Conservation (phyloP, 2,797 vertebrate genomes). For the Spinibarbus caldwelli region DNA sequence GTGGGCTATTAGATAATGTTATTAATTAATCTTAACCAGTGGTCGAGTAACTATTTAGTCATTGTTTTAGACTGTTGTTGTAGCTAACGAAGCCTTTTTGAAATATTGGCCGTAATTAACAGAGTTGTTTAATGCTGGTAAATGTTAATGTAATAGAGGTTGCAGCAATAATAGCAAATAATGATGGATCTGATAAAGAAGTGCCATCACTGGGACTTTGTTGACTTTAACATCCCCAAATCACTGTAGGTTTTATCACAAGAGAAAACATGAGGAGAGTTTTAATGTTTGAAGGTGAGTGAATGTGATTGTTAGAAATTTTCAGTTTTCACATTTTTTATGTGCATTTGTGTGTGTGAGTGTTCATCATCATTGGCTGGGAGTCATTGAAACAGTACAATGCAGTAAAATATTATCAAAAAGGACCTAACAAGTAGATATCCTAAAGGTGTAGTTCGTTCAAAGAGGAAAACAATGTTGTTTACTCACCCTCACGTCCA, state of each 20-base stretch:
- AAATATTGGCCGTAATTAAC: not conserved
- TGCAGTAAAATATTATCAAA: conserved; percentile 32
- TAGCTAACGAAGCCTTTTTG: not conserved
- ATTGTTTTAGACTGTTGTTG: not conserved
- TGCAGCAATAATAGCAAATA: not conserved
- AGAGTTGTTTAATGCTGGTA: not conserved
- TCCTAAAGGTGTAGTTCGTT: not conserved
- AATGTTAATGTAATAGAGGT: not conserved
- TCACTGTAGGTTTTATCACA: not conserved
- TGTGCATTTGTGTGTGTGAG: conserved; percentile 12
- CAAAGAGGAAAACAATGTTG: not conserved
- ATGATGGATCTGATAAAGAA: not conserved
- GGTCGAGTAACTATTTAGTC: not conserved
- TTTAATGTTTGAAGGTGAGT: not conserved
- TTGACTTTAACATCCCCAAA: not conserved
- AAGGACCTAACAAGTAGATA: not conserved
- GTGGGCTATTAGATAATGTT: not conserved
- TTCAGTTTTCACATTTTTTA: conserved; percentile 22
- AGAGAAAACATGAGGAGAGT: not conserved
- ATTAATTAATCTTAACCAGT: not conserved
- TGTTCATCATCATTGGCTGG: conserved; percentile 1
- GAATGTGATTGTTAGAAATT: not conserved
- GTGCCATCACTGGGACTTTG: not conserved
- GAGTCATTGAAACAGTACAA: not conserved
- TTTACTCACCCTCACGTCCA: not conserved